Conservation (phyloP, 2,113 vertebrate genomes). For the Pteronura brasiliensis region DNA sequence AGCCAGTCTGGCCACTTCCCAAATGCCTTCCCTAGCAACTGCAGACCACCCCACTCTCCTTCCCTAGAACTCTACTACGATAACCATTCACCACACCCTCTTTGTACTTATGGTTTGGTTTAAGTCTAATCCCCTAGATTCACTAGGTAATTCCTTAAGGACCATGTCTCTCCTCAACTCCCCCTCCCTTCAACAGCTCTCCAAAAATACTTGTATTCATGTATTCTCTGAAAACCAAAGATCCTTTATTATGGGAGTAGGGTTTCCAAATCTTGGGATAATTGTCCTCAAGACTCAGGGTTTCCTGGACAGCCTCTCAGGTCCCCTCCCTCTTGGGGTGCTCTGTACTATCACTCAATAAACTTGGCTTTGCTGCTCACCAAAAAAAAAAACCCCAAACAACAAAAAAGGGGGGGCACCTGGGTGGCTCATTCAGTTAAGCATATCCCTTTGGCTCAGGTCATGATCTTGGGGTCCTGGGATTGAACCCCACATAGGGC, state of each 20-base stretch:
- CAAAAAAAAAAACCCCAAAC: too few relatives aligned
- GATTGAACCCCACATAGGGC: too few relatives aligned
- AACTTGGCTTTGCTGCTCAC: too few relatives aligned
- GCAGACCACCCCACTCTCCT: background rate
- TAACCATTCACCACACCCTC: background rate
- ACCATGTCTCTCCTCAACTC: background rate
- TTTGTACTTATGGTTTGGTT: background rate
- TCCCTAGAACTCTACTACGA: background rate
- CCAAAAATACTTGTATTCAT: background rate
- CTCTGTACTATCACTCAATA: too few relatives aligned
- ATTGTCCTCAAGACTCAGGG: background rate
- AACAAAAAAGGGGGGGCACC: too few relatives aligned
- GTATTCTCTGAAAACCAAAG: background rate
- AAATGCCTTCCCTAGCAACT: background rate
- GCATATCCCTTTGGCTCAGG: too few relatives aligned
- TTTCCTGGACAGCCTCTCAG: background rate
- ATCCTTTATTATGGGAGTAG: background rate
- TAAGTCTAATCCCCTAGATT: background rate
- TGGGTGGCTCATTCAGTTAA: too few relatives aligned
- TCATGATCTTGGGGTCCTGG: too few relatives aligned
- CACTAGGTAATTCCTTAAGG: background rate
- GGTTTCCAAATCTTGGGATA: background rate
- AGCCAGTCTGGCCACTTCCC: background rate
- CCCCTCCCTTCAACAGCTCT: background rate
- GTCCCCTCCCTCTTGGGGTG: too few relatives aligned